Percentiles rank a stretch among this genome's conserved stretches.
These are phyloP conservation scores for Myotis findleyi DNA, from an alignment of 2,797 vertebrate genomes.

Conservation along the genomic window DNA sequence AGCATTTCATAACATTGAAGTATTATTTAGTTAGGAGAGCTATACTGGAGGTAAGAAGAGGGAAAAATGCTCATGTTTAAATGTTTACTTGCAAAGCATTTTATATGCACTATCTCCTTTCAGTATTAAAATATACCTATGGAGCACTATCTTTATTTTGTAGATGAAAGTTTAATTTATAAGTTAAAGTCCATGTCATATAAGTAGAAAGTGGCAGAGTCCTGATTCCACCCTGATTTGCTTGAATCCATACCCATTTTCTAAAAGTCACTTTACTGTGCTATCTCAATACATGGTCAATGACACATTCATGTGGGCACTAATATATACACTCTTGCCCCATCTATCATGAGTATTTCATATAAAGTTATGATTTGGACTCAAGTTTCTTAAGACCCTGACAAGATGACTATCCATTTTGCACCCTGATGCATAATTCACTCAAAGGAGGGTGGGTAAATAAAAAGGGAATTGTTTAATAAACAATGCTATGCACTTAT, in stretches of 20 bases:
- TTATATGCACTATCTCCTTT: not conserved
- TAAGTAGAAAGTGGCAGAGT: not conserved
- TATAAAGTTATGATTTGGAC: not conserved
- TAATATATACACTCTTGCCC: not conserved
- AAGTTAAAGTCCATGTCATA: not conserved
- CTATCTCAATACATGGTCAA: not conserved
- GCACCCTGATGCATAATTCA: not conserved
- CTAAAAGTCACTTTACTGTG: not conserved
- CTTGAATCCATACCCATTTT: not conserved
- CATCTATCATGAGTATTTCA: not conserved
- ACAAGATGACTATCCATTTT: not conserved
- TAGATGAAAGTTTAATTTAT: not conserved
- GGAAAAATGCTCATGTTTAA: not conserved
- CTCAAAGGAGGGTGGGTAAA: not conserved
- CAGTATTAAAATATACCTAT: slow-evolving; percentile 8
- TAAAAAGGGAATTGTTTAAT: not conserved
- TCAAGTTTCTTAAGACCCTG: not conserved
- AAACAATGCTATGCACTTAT: not conserved
- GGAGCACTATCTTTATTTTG: not conserved
- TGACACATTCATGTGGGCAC: not conserved
- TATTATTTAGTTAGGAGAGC: not conserved
- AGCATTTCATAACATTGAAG: not conserved
- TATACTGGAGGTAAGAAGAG: not conserved
- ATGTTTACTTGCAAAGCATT: not conserved
- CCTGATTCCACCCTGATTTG: not conserved